These are phyloP conservation scores for Chlamydotis undulata DNA, from an alignment of 2,113 vertebrate species.

Conservation along the genomic window DNA sequence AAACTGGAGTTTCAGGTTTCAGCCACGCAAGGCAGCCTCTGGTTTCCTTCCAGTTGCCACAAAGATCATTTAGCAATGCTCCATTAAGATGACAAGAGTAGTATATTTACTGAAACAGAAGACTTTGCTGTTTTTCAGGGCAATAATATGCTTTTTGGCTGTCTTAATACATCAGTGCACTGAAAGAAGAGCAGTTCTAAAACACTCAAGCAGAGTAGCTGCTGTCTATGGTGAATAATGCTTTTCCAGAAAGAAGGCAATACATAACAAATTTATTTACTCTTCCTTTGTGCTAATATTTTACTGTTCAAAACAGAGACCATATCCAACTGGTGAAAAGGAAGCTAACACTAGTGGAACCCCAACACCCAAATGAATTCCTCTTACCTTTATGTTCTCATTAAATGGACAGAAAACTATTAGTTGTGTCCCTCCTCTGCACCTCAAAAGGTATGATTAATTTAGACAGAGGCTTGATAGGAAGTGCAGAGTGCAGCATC, in stretches of 20 bases:
- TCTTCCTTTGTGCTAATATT: not conserved
- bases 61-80: slow-evolving; percentile 22
- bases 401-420: not conserved
- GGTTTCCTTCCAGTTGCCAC: slow-evolving; percentile 23
- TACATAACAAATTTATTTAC: not conserved
- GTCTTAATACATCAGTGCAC: not conserved
- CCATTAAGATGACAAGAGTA: slow-evolving; percentile 37
- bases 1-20: slow-evolving; percentile 24
- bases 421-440: not conserved
- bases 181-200: not conserved
- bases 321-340: not conserved
- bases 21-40: not conserved
- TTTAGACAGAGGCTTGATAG: not conserved
- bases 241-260: slow-evolving; percentile 24
- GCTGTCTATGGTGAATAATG: not conserved
- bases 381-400: not conserved
- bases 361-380: not conserved
- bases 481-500: not conserved
- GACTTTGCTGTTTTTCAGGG: not conserved
- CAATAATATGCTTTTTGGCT: not conserved
- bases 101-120: slow-evolving; percentile 21
- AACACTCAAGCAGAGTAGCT: not conserved
- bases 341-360: not conserved
- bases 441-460: not conserved
- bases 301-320: not conserved